Evolutionary conservation across 53 echinoderm and acorn worm genomes (phyloP).

Genomic region (Temnopleurus reevesii): DNA sequence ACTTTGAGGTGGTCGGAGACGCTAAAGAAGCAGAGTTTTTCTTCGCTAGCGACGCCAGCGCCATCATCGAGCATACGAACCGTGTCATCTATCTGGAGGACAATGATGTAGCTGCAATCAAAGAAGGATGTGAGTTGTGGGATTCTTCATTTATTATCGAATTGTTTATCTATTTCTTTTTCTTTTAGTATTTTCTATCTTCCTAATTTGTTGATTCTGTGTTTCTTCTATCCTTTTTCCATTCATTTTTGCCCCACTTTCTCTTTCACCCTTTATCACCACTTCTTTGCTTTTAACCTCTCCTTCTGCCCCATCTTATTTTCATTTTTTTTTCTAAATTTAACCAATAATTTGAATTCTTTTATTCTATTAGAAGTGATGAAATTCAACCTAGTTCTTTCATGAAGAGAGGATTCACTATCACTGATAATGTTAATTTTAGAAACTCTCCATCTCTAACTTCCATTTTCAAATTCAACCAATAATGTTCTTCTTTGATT

Average conservation of each 20-base stretch:
- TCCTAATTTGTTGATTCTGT: background rate
- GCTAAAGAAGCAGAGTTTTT: slow-evolving; percentile 92
- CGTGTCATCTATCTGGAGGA: slow-evolving; percentile 97
- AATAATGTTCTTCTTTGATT: too few relatives aligned
- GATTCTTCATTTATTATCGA: too few relatives aligned
- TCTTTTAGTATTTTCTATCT: background rate
- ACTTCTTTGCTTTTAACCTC: background rate
- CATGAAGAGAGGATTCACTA: too few relatives aligned
- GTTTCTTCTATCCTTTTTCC: background rate
- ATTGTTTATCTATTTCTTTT: background rate
- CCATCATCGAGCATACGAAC: slow-evolving; percentile 98
- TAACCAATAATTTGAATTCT: too few relatives aligned
- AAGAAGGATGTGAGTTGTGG: slow-evolving; percentile 92
- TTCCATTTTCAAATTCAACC: too few relatives aligned
- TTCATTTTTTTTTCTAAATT: background rate
- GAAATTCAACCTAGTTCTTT: too few relatives aligned
- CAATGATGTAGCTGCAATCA: slow-evolving; percentile 94
- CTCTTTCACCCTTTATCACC: background rate
- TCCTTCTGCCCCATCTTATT: background rate
- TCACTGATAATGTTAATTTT: too few relatives aligned
- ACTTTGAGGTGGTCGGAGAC: slow-evolving; percentile 90
- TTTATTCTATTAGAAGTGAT: too few relatives aligned
- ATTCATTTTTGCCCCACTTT: background rate
- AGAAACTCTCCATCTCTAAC: too few relatives aligned
- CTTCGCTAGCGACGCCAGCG: slow-evolving; percentile 98